Evolutionary conservation across 1,140 invertebrate genomes (phyloP).

Genomic region (Homarus americanus): DNA sequence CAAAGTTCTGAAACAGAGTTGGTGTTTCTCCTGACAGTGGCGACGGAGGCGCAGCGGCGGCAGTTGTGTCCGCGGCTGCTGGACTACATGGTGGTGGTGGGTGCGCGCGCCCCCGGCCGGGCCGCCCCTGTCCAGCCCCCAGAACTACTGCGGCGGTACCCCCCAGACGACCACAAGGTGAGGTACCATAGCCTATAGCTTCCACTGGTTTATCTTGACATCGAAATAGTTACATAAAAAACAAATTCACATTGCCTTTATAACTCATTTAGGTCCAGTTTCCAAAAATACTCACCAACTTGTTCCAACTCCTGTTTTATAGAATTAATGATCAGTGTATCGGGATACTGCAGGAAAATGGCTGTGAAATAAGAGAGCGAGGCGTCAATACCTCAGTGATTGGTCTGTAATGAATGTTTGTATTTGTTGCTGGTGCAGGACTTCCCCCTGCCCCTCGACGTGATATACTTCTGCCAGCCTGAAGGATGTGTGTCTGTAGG

Average conservation of each 20-base stretch:
- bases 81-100: conserved; percentile 98
- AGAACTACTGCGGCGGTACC: conserved; percentile 96
- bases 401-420: background rate
- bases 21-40: too few species aligned
- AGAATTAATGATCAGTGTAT: too few species aligned
- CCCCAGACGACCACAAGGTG: conserved; percentile 93
- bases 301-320: too few species aligned
- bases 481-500: conserved; percentile 94
- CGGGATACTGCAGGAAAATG: too few species aligned
- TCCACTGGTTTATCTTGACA: background rate
- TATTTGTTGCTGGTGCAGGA: conserved; percentile 81
- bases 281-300: too few species aligned
- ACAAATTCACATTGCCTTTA: too few species aligned
- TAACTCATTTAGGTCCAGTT: too few species aligned
- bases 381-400: too few species aligned
- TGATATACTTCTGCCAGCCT: conserved; percentile 99
- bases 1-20: too few species aligned
- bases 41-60: conserved; percentile 76
- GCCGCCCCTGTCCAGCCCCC: conserved; percentile 88
- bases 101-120: conserved; percentile 85
- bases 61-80: conserved; percentile 83
- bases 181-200: conserved; percentile 13
- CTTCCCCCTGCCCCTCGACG: conserved; percentile 97
- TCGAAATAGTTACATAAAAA: too few species aligned
- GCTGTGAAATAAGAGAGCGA: too few species aligned